Percentiles rank a stretch among this genome's conserved stretches.
Conservation (phyloP, 2,797 vertebrate species). For the Acrossocheilus fasciatus region DNA sequence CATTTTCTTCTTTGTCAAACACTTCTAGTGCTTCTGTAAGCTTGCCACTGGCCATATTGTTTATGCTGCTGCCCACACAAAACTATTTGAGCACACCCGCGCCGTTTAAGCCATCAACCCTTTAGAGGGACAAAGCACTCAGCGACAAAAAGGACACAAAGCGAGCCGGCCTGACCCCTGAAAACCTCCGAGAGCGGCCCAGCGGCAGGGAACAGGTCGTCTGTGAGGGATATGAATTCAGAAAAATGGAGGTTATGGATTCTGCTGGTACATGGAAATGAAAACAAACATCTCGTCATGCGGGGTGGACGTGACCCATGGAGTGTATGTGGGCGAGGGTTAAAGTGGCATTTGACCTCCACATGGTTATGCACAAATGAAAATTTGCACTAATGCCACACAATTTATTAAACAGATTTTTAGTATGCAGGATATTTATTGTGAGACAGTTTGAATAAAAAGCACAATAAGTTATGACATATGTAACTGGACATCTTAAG, state of each 20-base stretch:
- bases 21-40: constrained; percentile 65
- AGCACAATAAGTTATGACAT: background rate
- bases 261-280: constrained; percentile 18
- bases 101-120: constrained; percentile 59
- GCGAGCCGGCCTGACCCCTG: constrained; percentile 53
- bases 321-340: background rate
- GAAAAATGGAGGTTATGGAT: constrained; percentile 18
- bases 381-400: background rate
- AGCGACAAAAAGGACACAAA: constrained; percentile 69
- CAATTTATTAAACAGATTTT: background rate
- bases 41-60: constrained; percentile 59
- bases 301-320: background rate
- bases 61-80: constrained; percentile 58
- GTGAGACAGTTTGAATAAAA: background rate
- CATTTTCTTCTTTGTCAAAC: constrained; percentile 66
- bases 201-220: constrained; percentile 47
- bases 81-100: constrained; percentile 56
- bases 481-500: background rate
- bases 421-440: background rate
- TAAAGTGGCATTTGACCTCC: background rate
- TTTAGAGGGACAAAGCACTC: constrained; percentile 65
- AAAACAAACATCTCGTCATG: background rate
- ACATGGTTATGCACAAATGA: background rate
- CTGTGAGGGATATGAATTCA: constrained; percentile 11
- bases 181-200: constrained; percentile 67